Percentiles rank a stretch among this genome's conserved stretches.
phyloP scores from a whole-genome alignment of 2,888 invertebrate genomes.

The Eupsilia transversa region DNA sequence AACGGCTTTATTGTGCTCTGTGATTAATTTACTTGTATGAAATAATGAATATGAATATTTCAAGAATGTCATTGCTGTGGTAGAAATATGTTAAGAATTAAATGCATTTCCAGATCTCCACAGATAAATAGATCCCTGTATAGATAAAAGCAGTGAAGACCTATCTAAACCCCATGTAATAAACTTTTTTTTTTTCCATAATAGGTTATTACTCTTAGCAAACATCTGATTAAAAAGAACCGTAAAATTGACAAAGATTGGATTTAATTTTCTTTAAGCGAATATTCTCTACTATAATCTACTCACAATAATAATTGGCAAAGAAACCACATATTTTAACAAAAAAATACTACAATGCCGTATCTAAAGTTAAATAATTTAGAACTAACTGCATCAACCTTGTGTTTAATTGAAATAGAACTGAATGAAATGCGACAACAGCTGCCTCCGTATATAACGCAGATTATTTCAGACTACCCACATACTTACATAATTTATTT shows the following conservation, averaged over 20 bases:
- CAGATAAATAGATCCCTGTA: not conserved
- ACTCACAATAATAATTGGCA: constrained; percentile 33
- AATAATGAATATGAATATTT: constrained; percentile 7
- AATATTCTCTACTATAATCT: not conserved
- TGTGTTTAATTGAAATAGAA: constrained; percentile 70
- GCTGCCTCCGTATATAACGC: constrained; percentile 63
- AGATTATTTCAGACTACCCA: constrained; percentile 51
- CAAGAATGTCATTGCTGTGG: not conserved
- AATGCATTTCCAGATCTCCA: not conserved
- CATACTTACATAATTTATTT: constrained; percentile 34
- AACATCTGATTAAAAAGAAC: not conserved
- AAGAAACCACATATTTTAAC: not conserved
- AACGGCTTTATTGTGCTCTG: constrained; percentile 12
- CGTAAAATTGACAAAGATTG: not conserved
- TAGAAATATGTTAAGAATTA: not conserved
- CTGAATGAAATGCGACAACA: constrained; percentile 66
- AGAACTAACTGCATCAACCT: constrained; percentile 68
- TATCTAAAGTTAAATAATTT: constrained; percentile 51
- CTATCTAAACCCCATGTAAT: not conserved
- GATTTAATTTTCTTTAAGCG: not conserved
- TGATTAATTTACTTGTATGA: not conserved
- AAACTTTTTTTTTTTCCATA: not conserved
- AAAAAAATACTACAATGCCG: constrained; percentile 28
- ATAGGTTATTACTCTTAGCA: not conserved
- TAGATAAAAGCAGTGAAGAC: not conserved